These are phyloP conservation scores for Etheostoma perlongum DNA, from an alignment of 2,797 vertebrate species.

Conservation along the genomic window DNA sequence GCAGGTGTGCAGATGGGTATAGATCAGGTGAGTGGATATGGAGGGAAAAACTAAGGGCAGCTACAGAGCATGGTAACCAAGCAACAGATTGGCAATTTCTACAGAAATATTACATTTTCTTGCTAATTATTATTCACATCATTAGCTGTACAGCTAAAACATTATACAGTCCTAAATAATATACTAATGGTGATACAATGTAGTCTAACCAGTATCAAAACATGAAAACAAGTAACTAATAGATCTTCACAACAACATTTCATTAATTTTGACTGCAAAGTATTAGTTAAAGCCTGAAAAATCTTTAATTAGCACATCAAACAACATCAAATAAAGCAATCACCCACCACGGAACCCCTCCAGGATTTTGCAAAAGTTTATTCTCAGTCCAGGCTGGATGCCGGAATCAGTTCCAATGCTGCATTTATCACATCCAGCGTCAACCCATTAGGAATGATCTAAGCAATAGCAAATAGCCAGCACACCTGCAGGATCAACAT, in stretches of 20 bases:
- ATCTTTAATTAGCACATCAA: constrained; percentile 33
- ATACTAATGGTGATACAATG: background rate
- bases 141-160: background rate
- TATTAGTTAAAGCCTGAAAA: constrained; percentile 1
- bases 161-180: background rate
- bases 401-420: background rate
- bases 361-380: constrained; percentile 17
- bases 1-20: background rate
- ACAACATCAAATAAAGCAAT: constrained; percentile 28
- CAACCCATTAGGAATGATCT: background rate
- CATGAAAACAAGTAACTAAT: background rate
- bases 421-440: constrained; percentile 1
- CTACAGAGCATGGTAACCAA: background rate
- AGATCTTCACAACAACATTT: constrained; percentile 12
- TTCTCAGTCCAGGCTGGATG: constrained; percentile 12
- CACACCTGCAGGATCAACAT: background rate
- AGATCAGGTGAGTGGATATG: background rate
- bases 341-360: constrained; percentile 1
- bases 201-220: too few relatives aligned
- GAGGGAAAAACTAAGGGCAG: too few relatives aligned
- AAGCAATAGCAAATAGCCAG: background rate
- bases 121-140: background rate
- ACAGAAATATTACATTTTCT: background rate
- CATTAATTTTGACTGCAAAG: constrained; percentile 15
- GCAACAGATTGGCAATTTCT: background rate